Evolutionary conservation across 2,113 vertebrate genomes (phyloP).

Genomic region (Atherinomorus stipes): DNA sequence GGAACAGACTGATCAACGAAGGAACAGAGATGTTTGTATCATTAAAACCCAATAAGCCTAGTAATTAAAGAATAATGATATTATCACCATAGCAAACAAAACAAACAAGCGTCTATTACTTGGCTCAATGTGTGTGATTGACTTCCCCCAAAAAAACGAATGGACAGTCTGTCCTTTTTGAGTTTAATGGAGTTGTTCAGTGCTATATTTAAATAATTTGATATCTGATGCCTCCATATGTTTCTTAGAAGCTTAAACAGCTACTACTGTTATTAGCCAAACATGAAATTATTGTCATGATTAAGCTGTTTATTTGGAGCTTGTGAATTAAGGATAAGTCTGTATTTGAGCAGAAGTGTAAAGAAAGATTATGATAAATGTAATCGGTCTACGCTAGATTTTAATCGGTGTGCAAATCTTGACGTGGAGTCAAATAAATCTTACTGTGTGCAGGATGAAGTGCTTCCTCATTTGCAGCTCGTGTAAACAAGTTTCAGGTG

Average conservation of each 20-base stretch:
- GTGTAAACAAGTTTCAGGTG: slow-evolving; percentile 13
- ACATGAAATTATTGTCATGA: not conserved
- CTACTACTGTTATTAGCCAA: not conserved
- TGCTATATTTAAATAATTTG: no score
- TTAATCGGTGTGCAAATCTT: no score
- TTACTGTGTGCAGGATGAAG: not conserved
- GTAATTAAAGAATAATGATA: slow-evolving; percentile 25
- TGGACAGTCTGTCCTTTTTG: not conserved
- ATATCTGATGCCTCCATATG: not conserved
- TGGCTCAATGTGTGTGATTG: slow-evolving; percentile 8
- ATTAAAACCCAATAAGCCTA: slow-evolving; percentile 14
- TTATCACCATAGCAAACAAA: slow-evolving; percentile 48
- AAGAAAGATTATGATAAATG: not conserved
- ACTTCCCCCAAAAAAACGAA: not conserved
- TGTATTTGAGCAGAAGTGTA: not conserved
- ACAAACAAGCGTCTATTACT: slow-evolving; percentile 17
- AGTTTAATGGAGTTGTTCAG: not conserved
- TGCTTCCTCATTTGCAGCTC: slow-evolving; percentile 7
- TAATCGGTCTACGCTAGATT: no score
- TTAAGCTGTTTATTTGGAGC: not conserved
- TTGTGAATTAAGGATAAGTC: not conserved
- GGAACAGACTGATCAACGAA: slow-evolving; percentile 1
- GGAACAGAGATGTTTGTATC: slow-evolving; percentile 14
- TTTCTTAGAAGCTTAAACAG: not conserved
- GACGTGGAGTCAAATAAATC: not conserved